Evolutionary conservation across 1,140 invertebrate genomes (phyloP).

Genomic region (Drosophila nigrodunni): DNA sequence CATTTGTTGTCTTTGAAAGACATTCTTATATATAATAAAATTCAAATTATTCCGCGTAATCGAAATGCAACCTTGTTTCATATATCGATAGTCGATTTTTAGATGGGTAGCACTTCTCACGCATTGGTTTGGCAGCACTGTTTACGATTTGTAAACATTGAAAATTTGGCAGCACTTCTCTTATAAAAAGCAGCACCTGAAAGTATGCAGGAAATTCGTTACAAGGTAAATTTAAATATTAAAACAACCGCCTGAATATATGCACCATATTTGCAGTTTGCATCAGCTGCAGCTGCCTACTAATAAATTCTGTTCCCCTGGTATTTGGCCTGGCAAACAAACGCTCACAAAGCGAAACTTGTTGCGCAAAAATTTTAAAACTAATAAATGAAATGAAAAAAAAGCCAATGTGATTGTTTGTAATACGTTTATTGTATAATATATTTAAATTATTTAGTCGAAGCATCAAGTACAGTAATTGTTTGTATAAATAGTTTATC

Average conservation of each 20-base stretch:
- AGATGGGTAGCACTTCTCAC: not conserved
- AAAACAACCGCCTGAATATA: conserved; percentile 12
- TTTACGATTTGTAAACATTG: not conserved
- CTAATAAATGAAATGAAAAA: not conserved
- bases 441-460: conserved; percentile 70
- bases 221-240: not conserved
- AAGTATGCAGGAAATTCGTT: conserved; percentile 24
- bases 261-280: conserved; percentile 14
- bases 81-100: not conserved
- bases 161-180: conserved; percentile 3
- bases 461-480: conserved; percentile 78
- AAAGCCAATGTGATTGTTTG: conserved; percentile 5
- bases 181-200: not conserved
- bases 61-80: not conserved
- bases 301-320: too few species aligned
- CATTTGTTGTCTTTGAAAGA: conserved; percentile 14
- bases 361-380: too few species aligned
- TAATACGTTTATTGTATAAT: conserved; percentile 54
- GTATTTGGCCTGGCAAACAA: too few species aligned
- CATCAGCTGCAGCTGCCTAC: too few species aligned
- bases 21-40: conserved; percentile 13
- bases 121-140: not conserved
- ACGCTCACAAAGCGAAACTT: too few species aligned
- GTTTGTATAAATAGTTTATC: conserved; percentile 75
- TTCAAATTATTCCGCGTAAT: conserved; percentile 9